Conservation (phyloP, 2,888 invertebrate genomes). For the Agrotis clavis region DNA sequence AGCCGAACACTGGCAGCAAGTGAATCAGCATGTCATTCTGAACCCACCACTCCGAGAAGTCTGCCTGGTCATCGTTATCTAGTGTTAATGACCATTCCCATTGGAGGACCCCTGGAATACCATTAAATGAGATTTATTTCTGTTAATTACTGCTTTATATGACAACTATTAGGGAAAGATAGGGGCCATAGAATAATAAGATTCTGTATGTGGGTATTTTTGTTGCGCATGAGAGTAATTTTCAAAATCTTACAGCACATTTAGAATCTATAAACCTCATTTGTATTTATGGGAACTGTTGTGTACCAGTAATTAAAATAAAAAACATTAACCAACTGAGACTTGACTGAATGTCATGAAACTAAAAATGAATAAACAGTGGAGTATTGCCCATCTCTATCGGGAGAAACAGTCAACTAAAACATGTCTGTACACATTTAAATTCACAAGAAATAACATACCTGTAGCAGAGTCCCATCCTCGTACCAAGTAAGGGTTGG, state of each 20-base stretch:
- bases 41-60: constrained; percentile 91
- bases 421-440: too few species aligned
- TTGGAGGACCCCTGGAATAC: constrained; percentile 89
- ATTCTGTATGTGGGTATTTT: not conserved
- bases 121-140: not conserved
- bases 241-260: not conserved
- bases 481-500: constrained; percentile 93
- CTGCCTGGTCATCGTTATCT: constrained; percentile 81
- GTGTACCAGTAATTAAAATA: too few species aligned
- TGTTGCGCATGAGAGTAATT: not conserved
- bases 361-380: too few species aligned
- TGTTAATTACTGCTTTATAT: not conserved
- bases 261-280: not conserved
- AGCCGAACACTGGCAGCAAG: constrained; percentile 91
- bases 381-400: too few species aligned
- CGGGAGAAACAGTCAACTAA: too few species aligned
- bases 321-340: not conserved
- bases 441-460: constrained; percentile 23
- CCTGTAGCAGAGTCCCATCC: constrained; percentile 95
- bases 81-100: constrained; percentile 94
- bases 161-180: too few species aligned
- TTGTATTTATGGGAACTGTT: not conserved
- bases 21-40: constrained; percentile 91
- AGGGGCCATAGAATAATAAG: too few species aligned
- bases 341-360: too few species aligned